These are phyloP conservation scores for Drosophila oshimai DNA, from an alignment of 1,140 invertebrate genomes.

Conservation along the genomic window DNA sequence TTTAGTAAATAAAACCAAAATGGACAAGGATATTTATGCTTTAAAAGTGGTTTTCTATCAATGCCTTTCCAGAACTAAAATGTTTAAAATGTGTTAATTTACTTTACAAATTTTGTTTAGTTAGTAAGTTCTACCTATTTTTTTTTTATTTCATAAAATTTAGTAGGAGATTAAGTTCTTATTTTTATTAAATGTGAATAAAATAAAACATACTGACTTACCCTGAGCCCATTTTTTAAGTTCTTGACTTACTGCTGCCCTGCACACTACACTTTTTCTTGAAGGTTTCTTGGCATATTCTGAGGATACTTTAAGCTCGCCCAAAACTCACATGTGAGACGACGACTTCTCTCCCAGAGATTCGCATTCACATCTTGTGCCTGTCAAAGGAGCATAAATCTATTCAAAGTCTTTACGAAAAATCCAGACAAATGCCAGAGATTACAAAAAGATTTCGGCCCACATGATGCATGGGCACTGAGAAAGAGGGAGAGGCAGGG, in stretches of 20 bases:
- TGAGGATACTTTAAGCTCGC: slow-evolving; percentile 70
- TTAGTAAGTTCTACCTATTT: too few relatives aligned
- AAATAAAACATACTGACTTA: too few relatives aligned
- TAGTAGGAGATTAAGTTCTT: too few relatives aligned
- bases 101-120: too few relatives aligned
- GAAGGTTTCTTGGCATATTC: slow-evolving; percentile 42
- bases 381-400: slow-evolving; percentile 78
- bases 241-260: not conserved
- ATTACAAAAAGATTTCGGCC: slow-evolving; percentile 80
- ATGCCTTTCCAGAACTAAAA: too few relatives aligned
- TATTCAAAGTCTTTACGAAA: slow-evolving; percentile 79
- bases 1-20: too few relatives aligned
- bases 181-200: too few relatives aligned
- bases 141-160: too few relatives aligned
- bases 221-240: not conserved
- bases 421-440: slow-evolving; percentile 81
- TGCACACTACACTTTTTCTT: not conserved
- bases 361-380: slow-evolving; percentile 72
- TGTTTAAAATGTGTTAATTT: too few relatives aligned
- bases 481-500: slow-evolving; percentile 17
- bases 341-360: slow-evolving; percentile 16
- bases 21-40: too few relatives aligned
- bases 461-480: slow-evolving; percentile 70
- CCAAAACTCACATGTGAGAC: slow-evolving; percentile 4
- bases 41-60: too few relatives aligned